A percentile compares a stretch with the other conserved stretches of the same genome.
phyloP scores from a whole-genome alignment of 2,888 invertebrate genomes.

The Phoronis australis region DNA sequence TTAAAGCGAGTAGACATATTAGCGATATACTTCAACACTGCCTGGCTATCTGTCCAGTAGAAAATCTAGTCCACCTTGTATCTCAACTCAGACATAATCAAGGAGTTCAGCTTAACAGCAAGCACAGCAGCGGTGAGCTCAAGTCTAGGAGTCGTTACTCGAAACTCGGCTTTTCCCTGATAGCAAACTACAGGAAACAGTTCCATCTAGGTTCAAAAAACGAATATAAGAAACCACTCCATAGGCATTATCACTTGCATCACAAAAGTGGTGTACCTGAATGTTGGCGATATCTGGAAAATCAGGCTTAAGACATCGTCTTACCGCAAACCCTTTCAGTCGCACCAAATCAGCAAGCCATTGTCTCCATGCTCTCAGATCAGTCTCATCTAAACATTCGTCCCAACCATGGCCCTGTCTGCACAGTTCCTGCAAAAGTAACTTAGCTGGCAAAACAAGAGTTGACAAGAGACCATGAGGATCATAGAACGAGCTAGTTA shows the following conservation, averaged over 20 bases:
- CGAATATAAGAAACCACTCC: constrained; percentile 2
- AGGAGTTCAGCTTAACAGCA: constrained; percentile 3
- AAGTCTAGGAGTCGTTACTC: constrained; percentile 2
- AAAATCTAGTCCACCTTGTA: constrained; percentile 4
- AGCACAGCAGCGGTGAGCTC: too few relatives aligned
- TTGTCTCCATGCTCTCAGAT: constrained; percentile 10
- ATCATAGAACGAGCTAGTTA: constrained; percentile 17
- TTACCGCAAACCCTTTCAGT: constrained; percentile 9
- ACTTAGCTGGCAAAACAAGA: constrained; percentile 11
- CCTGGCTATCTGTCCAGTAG: constrained; percentile 14
- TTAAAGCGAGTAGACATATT: constrained; percentile 8
- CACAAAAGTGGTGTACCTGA: constrained; percentile 5
- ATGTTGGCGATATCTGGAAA: too few relatives aligned
- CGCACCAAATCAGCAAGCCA: constrained; percentile 12
- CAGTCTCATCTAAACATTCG: constrained; percentile 7
- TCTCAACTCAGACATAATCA: constrained; percentile 7
- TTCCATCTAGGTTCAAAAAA: background rate
- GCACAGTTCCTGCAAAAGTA: constrained; percentile 15
- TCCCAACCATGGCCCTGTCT: constrained; percentile 16
- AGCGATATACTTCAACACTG: constrained; percentile 10
- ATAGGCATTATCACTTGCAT: constrained; percentile 5
- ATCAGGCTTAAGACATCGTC: constrained; percentile 13
- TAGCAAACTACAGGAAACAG: background rate
- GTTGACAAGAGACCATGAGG: constrained; percentile 18
- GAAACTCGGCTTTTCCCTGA: constrained; percentile 3